These are phyloP conservation scores for Lucilia sericata DNA, from an alignment of 1,140 invertebrate genomes.

Conservation along the genomic window DNA sequence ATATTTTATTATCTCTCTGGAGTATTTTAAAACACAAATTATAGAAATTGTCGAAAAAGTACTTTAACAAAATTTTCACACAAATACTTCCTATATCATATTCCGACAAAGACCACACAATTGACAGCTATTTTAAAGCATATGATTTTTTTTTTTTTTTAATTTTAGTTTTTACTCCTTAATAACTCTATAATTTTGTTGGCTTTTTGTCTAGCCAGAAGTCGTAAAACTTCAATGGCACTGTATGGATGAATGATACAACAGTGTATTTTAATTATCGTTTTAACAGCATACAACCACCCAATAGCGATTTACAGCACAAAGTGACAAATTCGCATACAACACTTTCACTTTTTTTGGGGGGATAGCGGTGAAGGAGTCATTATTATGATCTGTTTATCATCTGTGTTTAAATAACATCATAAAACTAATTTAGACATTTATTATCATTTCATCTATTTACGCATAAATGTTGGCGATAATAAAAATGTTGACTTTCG, in stretches of 20 bases:
- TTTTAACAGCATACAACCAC: background rate
- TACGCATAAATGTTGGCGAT: background rate
- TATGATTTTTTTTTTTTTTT: background rate
- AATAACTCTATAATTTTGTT: slow-evolving; percentile 5
- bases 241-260: background rate
- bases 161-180: background rate
- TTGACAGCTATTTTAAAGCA: background rate
- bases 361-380: background rate
- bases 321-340: background rate
- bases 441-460: slow-evolving; percentile 8
- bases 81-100: background rate
- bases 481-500: slow-evolving; percentile 10
- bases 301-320: background rate
- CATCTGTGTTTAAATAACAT: background rate
- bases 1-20: too few species aligned
- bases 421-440: slow-evolving; percentile 21
- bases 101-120: background rate
- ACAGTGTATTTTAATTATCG: slow-evolving; percentile 23
- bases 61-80: too few species aligned
- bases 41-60: too few species aligned
- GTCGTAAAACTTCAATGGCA: slow-evolving; percentile 13
- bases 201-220: slow-evolving; percentile 25
- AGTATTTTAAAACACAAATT: too few species aligned
- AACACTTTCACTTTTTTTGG: background rate
- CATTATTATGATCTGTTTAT: slow-evolving; percentile 17